phyloP scores from a whole-genome alignment of 2,797 vertebrate species.

The Amniataba percoides region DNA sequence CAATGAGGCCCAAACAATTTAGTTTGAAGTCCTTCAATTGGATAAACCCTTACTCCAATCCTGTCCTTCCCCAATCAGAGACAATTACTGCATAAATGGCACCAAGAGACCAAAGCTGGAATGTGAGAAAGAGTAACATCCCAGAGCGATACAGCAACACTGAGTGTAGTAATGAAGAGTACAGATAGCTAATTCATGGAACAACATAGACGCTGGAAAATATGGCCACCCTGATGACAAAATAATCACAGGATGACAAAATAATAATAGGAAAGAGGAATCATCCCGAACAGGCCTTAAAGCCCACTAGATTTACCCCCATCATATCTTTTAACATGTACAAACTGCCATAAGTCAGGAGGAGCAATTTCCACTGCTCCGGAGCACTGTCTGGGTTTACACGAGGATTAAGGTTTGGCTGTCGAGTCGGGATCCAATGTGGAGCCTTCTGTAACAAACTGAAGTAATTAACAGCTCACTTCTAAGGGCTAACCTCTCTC shows the following conservation, averaged over 20 bases:
- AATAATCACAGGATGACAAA: constrained; percentile 82
- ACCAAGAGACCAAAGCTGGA: constrained; percentile 38
- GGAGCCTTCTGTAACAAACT: constrained; percentile 79
- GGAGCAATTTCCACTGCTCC: constrained; percentile 70
- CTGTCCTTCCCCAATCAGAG: constrained; percentile 56
- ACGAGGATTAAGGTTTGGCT: constrained; percentile 76
- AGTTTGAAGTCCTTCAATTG: constrained; percentile 29
- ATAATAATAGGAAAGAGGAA: constrained; percentile 77
- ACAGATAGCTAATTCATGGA: constrained; percentile 70
- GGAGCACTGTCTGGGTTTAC: constrained; percentile 70
- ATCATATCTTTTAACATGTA: constrained; percentile 76
- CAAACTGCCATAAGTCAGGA: constrained; percentile 61
- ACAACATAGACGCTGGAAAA: constrained; percentile 76
- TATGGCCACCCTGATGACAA: constrained; percentile 73
- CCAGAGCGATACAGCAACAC: constrained; percentile 42
- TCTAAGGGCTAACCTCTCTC: constrained; percentile 76
- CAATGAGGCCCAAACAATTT: constrained; percentile 27
- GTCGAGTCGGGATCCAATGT: constrained; percentile 69
- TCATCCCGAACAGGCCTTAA: constrained; percentile 73
- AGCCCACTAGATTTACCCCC: constrained; percentile 64
- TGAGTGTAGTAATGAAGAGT: constrained; percentile 60
- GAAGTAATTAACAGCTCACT: constrained; percentile 83
- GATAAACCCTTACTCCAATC: constrained; percentile 55
- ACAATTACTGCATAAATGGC: constrained; percentile 60
- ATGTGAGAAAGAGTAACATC: constrained; percentile 50